Evolutionary conservation across 2,888 invertebrate species (phyloP), one percentile per base, ranked within the genome.

Genomic region (Dysmachus trigonus): DNA sequence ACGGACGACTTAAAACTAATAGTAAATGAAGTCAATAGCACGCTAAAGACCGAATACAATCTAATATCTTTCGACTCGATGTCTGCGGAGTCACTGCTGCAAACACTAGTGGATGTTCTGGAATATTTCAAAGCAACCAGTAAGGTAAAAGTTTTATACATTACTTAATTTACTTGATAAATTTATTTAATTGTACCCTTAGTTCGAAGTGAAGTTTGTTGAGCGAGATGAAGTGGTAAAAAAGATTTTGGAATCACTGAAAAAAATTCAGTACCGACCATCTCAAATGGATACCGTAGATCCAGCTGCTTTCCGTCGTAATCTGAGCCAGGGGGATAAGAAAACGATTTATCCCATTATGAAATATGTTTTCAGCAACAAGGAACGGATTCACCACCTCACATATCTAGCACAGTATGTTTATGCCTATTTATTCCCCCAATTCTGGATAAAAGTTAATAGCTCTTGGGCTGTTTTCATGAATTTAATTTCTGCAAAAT

Each of bases 1-100:
- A 94, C 94, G 73, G 95, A 95, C 88, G 94, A 94, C 91, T 93
- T 95, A 88, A 95, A 95, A 91, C 94, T 93, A 89, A 94, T 95
- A 87, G 95, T 97, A 74, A 94, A 93, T 87, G 96, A 96, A 91
- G 90, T 97, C 87, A 97, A 96, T 90, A 94, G 94, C 89, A 93
- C 94, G 76, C 94, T 97, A 89, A 94, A 94, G 83, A 95, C 95
- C 89, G 95, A 94, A 90, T 96, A 95, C 90, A 97, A 97, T 90
- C 92, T 97, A 87, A 96, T 98, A 89, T 96, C 96, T 88, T 97
- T 98, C 91, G 97, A 97, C 92, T 94, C 96, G 5, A 92, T 97
- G 87, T 94, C 94, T 87, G 94, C 95, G 74, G 95, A 95, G 87
- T 95, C 96, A 89, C 92, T 97, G 86, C 91, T 98, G 27, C 97